phyloP scores from a whole-genome alignment of 2,888 invertebrate species.

The Caenorhabditis becei region DNA sequence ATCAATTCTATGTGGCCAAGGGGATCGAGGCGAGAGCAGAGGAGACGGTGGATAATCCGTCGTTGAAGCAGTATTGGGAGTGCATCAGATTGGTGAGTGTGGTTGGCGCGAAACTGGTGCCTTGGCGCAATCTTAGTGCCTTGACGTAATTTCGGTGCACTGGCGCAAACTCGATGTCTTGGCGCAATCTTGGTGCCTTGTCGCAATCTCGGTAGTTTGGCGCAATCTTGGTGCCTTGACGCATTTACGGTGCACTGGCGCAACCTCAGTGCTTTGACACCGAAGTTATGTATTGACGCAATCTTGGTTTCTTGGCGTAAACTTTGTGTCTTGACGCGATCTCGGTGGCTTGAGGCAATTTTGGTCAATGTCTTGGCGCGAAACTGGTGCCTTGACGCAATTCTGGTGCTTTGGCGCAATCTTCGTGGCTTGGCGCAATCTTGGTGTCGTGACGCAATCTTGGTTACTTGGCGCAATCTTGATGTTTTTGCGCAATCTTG shows the following conservation, averaged over 20 bases:
- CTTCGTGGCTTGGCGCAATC: background rate
- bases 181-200: too few relatives aligned
- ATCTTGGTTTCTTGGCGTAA: background rate
- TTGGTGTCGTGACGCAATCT: too few relatives aligned
- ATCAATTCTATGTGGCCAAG: constrained; percentile 62
- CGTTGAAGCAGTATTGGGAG: constrained; percentile 65
- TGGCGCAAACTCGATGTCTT: background rate
- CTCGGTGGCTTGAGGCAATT: background rate
- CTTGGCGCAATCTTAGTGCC: background rate
- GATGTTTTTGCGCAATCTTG: too few relatives aligned
- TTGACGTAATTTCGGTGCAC: too few relatives aligned
- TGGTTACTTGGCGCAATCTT: too few relatives aligned
- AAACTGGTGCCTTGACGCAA: background rate
- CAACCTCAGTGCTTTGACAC: background rate
- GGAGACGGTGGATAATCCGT: constrained; percentile 63
- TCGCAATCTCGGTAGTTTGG: constrained; percentile 64
- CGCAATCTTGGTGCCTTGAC: too few relatives aligned
- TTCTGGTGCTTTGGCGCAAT: background rate
- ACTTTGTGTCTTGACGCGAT: too few relatives aligned
- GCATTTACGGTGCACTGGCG: background rate
- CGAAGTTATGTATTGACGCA: background rate
- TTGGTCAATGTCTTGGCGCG: too few relatives aligned
- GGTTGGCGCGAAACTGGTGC: background rate
- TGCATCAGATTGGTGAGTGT: constrained; percentile 62
- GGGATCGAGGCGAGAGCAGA: constrained; percentile 61